Conservation (phyloP, 2,113 vertebrate species). For the Bufo bufo region DNA sequence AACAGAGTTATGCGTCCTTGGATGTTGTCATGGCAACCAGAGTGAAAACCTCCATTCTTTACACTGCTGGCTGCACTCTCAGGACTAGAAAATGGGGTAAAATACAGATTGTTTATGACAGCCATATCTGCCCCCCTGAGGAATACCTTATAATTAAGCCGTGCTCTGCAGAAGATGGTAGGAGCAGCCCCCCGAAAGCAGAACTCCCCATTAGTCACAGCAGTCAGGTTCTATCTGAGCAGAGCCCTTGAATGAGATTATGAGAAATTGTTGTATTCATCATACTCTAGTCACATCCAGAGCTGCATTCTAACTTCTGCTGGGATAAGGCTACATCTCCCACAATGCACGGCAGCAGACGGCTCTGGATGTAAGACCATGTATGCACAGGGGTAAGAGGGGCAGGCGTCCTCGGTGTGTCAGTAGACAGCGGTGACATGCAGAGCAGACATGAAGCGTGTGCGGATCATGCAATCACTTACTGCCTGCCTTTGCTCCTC, state of each 20-base stretch:
- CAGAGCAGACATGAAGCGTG: background rate
- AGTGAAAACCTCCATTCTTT: background rate
- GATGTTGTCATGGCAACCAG: background rate
- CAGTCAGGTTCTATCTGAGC: background rate
- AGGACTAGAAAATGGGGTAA: background rate
- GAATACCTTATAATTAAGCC: too few species aligned
- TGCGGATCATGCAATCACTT: slow-evolving; percentile 70
- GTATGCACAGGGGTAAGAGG: too few species aligned
- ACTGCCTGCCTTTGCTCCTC: slow-evolving; percentile 97
- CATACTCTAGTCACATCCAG: background rate
- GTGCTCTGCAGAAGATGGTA: too few species aligned
- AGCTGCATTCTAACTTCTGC: background rate
- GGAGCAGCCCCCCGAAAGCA: too few species aligned
- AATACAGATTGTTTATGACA: too few species aligned
- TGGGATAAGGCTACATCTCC: background rate
- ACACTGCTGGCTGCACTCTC: background rate
- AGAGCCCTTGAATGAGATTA: background rate
- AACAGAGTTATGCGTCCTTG: background rate
- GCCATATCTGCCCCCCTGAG: too few species aligned
- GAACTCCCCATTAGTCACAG: too few species aligned
- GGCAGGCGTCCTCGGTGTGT: background rate
- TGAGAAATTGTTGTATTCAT: background rate
- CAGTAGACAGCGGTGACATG: background rate
- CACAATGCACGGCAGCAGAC: background rate
- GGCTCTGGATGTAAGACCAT: too few species aligned